Conservation (phyloP, 2,888 invertebrate species). For the Spisula subtruncata region DNA sequence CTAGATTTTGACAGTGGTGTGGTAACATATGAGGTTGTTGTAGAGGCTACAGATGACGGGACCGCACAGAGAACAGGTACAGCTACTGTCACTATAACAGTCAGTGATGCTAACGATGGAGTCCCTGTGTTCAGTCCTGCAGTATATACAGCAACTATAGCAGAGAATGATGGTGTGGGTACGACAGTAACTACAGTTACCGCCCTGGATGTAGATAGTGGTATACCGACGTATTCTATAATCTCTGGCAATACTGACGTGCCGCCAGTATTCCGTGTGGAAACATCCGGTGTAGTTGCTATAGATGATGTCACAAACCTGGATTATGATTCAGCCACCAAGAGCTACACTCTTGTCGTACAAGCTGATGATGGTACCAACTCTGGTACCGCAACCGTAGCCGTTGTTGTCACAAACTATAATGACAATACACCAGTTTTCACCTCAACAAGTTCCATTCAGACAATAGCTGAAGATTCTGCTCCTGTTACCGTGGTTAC, state of each 20-base stretch:
- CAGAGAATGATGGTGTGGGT: constrained; percentile 73
- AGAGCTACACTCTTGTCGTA: constrained; percentile 75
- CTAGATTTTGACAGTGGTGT: constrained; percentile 52
- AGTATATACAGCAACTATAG: constrained; percentile 71
- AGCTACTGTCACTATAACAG: constrained; percentile 73
- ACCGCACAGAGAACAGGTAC: constrained; percentile 38
- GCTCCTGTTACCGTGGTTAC: constrained; percentile 57
- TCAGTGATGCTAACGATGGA: constrained; percentile 82
- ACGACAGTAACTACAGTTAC: constrained; percentile 70
- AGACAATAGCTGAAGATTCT: constrained; percentile 71
- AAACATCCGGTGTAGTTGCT: constrained; percentile 55
- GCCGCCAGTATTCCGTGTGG: constrained; percentile 62
- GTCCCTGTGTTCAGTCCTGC: constrained; percentile 76
- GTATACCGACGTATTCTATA: constrained; percentile 57
- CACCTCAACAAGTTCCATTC: constrained; percentile 55
- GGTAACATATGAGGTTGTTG: constrained; percentile 45
- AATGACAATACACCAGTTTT: constrained; percentile 77
- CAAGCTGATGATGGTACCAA: constrained; percentile 75
- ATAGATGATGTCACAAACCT: constrained; percentile 57
- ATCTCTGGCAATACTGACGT: constrained; percentile 63
- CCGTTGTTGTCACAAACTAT: constrained; percentile 90
- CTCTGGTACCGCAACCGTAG: constrained; percentile 88
- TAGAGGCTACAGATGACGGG: constrained; percentile 60
- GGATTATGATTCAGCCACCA: constrained; percentile 78
- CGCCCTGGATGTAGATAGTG: constrained; percentile 72